A percentile compares a stretch with the other conserved stretches of the same genome.
Conservation (phyloP, 2,113 vertebrate species). For the Hymenochirus boettgeri region DNA sequence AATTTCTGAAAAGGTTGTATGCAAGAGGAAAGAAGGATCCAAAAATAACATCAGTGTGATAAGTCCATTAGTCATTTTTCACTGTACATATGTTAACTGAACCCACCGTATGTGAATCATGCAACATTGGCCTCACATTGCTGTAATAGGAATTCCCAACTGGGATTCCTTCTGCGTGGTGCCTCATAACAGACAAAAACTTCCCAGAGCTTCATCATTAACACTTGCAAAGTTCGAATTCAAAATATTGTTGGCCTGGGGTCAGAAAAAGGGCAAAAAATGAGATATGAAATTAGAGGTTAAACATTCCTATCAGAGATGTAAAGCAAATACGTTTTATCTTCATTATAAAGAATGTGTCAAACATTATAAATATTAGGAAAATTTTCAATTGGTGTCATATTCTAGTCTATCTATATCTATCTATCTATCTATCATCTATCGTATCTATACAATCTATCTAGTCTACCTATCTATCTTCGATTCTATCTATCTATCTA, state of each 20-base stretch:
- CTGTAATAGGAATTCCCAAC: slow-evolving; percentile 86
- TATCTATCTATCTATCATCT: too few species aligned
- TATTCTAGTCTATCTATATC: too few species aligned
- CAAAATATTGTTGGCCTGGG: slow-evolving; percentile 68
- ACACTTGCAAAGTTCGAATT: slow-evolving; percentile 76
- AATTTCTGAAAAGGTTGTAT: slow-evolving; percentile 81
- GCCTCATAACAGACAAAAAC: slow-evolving; percentile 84
- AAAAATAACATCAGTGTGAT: slow-evolving; percentile 95
- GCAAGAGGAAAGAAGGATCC: slow-evolving; percentile 80
- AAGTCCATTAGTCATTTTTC: slow-evolving; percentile 99
- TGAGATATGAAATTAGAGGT: slow-evolving; percentile 56
- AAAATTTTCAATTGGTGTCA: too few species aligned
- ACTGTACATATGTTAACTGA: slow-evolving; percentile 99
- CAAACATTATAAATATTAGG: too few species aligned
- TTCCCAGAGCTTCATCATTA: slow-evolving; percentile 78
- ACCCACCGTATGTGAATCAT: slow-evolving; percentile 98
- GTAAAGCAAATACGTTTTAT: too few species aligned
- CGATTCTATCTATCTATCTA: too few species aligned
- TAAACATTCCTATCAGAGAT: slow-evolving; percentile 58
- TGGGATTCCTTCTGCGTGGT: slow-evolving; percentile 85
- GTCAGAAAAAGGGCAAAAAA: slow-evolving; percentile 57
- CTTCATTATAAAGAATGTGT: too few species aligned
- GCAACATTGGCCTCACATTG: slow-evolving; percentile 95
- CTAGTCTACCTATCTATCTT: too few species aligned
- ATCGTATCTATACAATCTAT: too few species aligned